phyloP scores from a whole-genome alignment of 1,140 invertebrate genomes.

The Pentalonia nigronervosa region DNA sequence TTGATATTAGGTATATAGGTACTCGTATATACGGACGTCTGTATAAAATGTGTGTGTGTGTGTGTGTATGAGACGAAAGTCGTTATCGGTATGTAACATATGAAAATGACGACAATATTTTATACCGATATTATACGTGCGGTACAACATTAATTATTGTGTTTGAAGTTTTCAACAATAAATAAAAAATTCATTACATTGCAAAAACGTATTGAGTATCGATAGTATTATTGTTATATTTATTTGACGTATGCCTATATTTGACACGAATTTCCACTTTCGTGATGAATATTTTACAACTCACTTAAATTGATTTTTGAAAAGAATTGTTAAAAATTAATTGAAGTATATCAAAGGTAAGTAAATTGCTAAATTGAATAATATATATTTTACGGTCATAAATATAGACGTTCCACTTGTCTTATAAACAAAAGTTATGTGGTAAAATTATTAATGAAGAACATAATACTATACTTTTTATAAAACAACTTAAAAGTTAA shows the following conservation, averaged over 20 bases:
- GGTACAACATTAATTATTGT: too few species aligned
- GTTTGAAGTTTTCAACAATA: neutral
- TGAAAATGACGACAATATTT: too few species aligned
- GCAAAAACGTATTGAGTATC: neutral
- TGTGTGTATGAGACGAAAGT: too few species aligned
- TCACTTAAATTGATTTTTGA: neutral
- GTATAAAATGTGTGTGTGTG: too few species aligned
- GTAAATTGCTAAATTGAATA: constrained; percentile 3
- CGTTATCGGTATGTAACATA: too few species aligned
- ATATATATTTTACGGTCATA: constrained; percentile 19
- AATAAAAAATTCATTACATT: neutral
- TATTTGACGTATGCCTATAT: neutral
- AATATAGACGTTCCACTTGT: neutral
- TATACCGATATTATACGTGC: too few species aligned
- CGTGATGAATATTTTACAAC: neutral
- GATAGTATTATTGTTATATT: neutral
- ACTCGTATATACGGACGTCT: too few species aligned
- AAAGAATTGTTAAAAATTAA: constrained; percentile 3
- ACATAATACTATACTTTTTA: constrained; percentile 17
- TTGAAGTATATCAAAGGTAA: neutral
- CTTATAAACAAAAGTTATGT: constrained; percentile 1
- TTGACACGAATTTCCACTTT: neutral
- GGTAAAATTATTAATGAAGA: constrained; percentile 30
- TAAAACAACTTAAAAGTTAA: constrained; percentile 46
- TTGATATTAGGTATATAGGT: too few species aligned